Evolutionary conservation across 2,113 vertebrate genomes (phyloP).

Genomic region (Lathamus discolor): DNA sequence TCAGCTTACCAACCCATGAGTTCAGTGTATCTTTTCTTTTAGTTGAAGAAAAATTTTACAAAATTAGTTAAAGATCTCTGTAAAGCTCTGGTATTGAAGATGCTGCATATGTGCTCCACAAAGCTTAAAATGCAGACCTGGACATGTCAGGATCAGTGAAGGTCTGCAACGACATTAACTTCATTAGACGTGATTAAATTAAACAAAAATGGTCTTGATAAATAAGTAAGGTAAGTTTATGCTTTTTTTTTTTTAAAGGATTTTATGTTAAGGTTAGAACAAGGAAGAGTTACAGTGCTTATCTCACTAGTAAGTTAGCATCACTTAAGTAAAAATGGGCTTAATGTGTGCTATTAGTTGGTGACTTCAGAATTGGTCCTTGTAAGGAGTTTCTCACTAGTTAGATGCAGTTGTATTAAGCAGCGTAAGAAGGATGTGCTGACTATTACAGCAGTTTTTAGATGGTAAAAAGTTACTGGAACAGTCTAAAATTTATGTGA

Average conservation of each 20-base stretch:
- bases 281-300: background rate
- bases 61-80: background rate
- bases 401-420: background rate
- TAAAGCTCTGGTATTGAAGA: background rate
- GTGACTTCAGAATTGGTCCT: background rate
- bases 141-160: background rate
- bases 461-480: background rate
- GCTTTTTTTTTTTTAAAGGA: rapidly evolving
- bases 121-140: background rate
- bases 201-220: background rate
- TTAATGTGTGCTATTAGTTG: background rate
- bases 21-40: background rate
- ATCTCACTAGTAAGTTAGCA: background rate
- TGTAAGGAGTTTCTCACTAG: background rate
- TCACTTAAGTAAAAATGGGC: background rate
- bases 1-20: background rate
- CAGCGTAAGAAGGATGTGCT: background rate
- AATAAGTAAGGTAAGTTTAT: background rate
- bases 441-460: background rate
- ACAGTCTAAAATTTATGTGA: background rate
- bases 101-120: background rate
- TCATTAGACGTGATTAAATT: background rate
- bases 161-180: background rate
- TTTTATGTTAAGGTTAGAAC: background rate
- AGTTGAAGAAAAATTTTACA: background rate